Conservation (phyloP, 2,888 invertebrate genomes). For the Gibbula magus region DNA sequence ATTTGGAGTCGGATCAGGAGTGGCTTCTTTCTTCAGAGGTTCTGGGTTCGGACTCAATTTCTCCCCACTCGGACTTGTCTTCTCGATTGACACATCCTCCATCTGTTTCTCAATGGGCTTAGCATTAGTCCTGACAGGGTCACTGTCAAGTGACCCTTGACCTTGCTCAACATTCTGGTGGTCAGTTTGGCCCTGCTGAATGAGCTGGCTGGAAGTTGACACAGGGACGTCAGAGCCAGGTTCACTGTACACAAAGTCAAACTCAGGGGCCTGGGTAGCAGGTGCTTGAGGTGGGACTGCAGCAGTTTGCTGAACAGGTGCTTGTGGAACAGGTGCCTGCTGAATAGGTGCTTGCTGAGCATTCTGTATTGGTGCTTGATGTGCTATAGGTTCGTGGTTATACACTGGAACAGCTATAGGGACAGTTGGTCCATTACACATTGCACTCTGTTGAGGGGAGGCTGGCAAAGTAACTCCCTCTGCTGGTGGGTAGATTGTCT, state of each 20-base stretch:
- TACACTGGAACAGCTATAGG: background rate
- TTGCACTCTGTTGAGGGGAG: background rate
- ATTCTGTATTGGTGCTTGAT: background rate
- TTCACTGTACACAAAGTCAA: slow-evolving; percentile 11
- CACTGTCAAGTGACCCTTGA: background rate
- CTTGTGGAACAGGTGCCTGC: too few relatives aligned
- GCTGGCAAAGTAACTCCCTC: background rate
- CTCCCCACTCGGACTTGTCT: background rate
- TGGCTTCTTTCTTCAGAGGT: background rate
- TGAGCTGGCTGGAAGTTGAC: background rate
- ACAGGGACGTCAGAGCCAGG: background rate
- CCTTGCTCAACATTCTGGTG: background rate
- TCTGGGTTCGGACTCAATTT: background rate
- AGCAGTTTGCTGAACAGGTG: too few relatives aligned
- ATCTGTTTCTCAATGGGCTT: background rate
- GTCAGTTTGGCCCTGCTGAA: background rate
- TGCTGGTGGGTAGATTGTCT: background rate
- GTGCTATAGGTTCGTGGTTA: background rate
- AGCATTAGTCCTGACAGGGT: background rate
- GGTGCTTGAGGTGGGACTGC: too few relatives aligned
- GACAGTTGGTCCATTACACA: background rate
- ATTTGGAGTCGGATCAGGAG: background rate
- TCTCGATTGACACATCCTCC: background rate
- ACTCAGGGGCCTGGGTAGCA: background rate
- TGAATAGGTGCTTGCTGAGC: background rate